Base-by-base conservation (phyloP, 1,140 invertebrate genomes). In the Zaprionus vittiger region DNA sequence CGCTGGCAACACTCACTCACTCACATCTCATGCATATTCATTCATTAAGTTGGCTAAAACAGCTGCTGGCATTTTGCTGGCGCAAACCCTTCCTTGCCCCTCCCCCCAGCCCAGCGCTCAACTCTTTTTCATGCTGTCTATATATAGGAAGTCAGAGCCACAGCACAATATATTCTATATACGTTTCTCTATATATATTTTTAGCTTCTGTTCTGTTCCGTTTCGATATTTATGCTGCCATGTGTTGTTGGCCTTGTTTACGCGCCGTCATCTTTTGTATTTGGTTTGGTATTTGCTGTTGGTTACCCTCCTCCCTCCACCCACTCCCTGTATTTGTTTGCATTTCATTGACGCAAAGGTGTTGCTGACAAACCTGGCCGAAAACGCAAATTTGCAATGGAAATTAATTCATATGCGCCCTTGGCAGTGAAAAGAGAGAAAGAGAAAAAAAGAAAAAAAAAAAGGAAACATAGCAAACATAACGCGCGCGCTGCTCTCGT, bases 291-390 rank as follows among this genome's bases (percentile, higher is more conserved):
- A 52, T 82, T 67, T 37, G 59, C 14, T 80, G 49, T 83, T 84
- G 77, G 44, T 20, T 56, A 70, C 3, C 47, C 47, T 0, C 17
- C 4, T 12, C 20, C 12, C 41, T 2, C 3, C 47, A 1, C n/a
- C 17, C 17, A 2, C 44, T 20, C 55, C 15, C 55, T 26, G 61
- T 78, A 70, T 89, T 86, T 90, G 81, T 90, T 89, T 90, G 81
- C 84, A 79, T 87, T 87, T 76, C 73, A 89, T 89, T 87, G 74
- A 81, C 80, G 83, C 69, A 76, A 68, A 84, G 84, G 78, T 89
- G 84, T 80, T 80, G 71, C 44, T 20, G 55, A 9, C 34, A 52
- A 52, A 44, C n/a, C 34, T 63, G 55, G 34, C 61, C 61, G 52
- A 75, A 71, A 47, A 47, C 41, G 41, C 14, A 54, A 78, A 89